Evolutionary conservation across 2,888 invertebrate genomes (phyloP).

Genomic region (Girardia tigrina): DNA sequence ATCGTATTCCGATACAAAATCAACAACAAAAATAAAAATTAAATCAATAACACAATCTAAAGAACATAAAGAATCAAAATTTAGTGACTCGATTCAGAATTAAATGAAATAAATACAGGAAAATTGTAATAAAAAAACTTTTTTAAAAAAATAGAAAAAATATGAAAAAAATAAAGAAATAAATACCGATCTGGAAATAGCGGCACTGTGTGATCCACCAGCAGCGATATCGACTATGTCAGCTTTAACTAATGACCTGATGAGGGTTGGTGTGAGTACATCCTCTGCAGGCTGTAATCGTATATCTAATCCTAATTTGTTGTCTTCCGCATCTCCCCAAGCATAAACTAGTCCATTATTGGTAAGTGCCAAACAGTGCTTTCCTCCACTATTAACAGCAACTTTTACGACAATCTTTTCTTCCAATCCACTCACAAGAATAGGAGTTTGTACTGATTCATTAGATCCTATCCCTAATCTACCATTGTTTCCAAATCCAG

Average conservation of each 20-base stretch:
- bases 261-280: conserved; percentile 62
- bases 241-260: conserved; percentile 71
- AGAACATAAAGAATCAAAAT: too few relatives aligned
- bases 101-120: too few relatives aligned
- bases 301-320: conserved; percentile 60
- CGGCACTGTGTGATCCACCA: conserved; percentile 85
- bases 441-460: conserved; percentile 78
- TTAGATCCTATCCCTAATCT: conserved; percentile 78
- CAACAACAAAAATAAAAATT: too few relatives aligned
- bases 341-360: conserved; percentile 84
- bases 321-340: conserved; percentile 93
- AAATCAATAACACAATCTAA: too few relatives aligned
- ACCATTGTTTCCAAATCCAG: conserved; percentile 80
- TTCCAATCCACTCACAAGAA: conserved; percentile 73
- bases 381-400: conserved; percentile 86
- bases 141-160: too few relatives aligned
- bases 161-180: background rate
- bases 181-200: conserved; percentile 57
- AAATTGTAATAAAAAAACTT: too few relatives aligned
- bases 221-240: conserved; percentile 73
- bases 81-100: too few relatives aligned
- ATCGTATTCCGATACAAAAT: too few relatives aligned
- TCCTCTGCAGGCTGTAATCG: conserved; percentile 55
- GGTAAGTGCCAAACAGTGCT: conserved; percentile 78
- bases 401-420: conserved; percentile 74